Evolutionary conservation across 2,113 vertebrate genomes (phyloP).

Genomic region (Mola mola): DNA sequence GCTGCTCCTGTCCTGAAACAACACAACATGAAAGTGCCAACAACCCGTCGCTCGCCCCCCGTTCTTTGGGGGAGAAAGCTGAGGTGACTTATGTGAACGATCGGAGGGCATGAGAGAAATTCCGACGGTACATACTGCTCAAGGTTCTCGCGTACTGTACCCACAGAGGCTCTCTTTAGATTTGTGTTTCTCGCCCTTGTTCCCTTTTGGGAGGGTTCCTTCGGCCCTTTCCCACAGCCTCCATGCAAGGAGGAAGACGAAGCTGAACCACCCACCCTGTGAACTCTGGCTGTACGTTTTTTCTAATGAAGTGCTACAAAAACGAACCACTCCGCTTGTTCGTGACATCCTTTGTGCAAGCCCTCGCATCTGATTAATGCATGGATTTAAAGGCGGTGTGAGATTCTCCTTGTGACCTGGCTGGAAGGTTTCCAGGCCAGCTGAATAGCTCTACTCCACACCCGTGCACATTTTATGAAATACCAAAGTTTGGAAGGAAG

Average conservation of each 20-base stretch:
- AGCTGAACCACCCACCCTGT: slow-evolving; percentile 38
- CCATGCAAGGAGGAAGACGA: slow-evolving; percentile 51
- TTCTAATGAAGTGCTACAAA: slow-evolving; percentile 10
- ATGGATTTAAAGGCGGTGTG: slow-evolving; percentile 2
- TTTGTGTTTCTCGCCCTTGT: slow-evolving; percentile 60
- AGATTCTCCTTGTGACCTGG: slow-evolving; percentile 23
- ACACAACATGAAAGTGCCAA: slow-evolving; percentile 61
- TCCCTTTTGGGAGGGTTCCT: slow-evolving; percentile 66
- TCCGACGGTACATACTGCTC: slow-evolving; percentile 31
- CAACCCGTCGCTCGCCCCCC: slow-evolving; percentile 28
- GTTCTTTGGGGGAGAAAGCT: slow-evolving; percentile 19
- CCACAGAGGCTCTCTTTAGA: slow-evolving; percentile 57
- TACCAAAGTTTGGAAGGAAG: slow-evolving; percentile 14
- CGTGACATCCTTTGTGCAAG: neutral
- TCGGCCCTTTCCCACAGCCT: slow-evolving; percentile 73
- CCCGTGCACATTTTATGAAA: slow-evolving; percentile 12
- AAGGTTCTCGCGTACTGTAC: slow-evolving; percentile 39
- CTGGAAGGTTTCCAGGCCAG: slow-evolving; percentile 35
- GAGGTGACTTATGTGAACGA: slow-evolving; percentile 32
- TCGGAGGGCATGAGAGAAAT: slow-evolving; percentile 61
- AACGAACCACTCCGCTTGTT: neutral
- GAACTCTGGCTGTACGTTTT: slow-evolving; percentile 40
- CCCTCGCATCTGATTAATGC: neutral
- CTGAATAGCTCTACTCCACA: slow-evolving; percentile 7
- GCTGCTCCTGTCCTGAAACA: slow-evolving; percentile 69